Base-by-base conservation (phyloP, 2,888 invertebrate species). In the Dioctria linearis region DNA sequence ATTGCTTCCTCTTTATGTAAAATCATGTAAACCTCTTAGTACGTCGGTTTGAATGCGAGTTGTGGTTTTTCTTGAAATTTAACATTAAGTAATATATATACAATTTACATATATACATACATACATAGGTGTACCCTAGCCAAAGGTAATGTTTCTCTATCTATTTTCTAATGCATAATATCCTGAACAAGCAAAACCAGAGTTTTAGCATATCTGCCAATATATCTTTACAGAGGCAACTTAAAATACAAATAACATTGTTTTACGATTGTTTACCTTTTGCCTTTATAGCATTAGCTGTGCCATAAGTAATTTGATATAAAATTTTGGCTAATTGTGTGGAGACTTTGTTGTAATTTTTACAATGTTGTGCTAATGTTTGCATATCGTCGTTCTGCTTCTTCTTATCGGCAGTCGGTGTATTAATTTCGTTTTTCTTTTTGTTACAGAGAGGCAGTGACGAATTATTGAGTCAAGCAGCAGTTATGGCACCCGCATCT, bases 391-490 rank as follows among this genome's bases (percentile, higher is more conserved):
- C 37, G 11, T 51, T 71, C 51, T 25, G 67, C 25, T 25, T 25
- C 25, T 6, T 8, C 46, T 46, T 46, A 46, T 6, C 39, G 37
- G 40, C 67, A 54, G 54, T 71, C 25, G 25, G 25, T 71, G n/a
- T 0, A 59, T 13, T 11, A 59, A 59, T 5, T 59, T 59, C 11
- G 5, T 3, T 59, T 75, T 78, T 75, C 82, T 79, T 83, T 80
- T 84, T 82, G 86, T 92, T 93, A 78, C 94, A 98, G 98, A 95
- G 98, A 92, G 97, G 97, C 91, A 97, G 97, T 90, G 98, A 98
- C 94, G 97, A 98, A 93, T 94, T 98, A 91, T 93, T 97, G 90
- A 96, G 96, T 91, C 96, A 96, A 92, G 95, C 95, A 91, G 95
- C 95, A 92, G 96, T 97, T 90, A 96, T 97, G 94, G 95, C 95